A percentile compares a stretch with the other conserved stretches of the same genome.
phyloP scores from a whole-genome alignment of 1,140 invertebrate species.

The Paraescarpia echinospica region DNA sequence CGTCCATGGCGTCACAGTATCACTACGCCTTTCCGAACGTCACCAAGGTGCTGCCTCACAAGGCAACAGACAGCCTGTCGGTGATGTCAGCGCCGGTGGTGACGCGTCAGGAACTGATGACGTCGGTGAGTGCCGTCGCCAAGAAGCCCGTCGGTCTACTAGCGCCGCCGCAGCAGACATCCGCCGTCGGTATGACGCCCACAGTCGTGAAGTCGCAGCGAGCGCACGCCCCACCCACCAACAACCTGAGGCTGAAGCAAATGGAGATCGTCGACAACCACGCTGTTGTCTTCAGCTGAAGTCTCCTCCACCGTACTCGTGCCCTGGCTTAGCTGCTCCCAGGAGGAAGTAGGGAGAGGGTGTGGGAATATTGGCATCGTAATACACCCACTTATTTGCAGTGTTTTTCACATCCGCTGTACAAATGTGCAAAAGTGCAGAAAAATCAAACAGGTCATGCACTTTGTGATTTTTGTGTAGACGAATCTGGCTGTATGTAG shows the following conservation, averaged over 20 bases:
- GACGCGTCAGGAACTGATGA: conserved; percentile 31
- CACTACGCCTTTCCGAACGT: conserved; percentile 26
- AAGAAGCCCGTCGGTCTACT: conserved; percentile 26
- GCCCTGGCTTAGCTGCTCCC: not conserved
- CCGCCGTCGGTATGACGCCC: conserved; percentile 20
- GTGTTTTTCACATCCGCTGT: not conserved
- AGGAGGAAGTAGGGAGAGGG: not conserved
- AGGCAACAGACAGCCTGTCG: conserved; percentile 37
- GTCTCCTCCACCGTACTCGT: not conserved
- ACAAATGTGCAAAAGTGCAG: not conserved
- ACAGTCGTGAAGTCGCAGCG: conserved; percentile 41
- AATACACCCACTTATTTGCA: not conserved
- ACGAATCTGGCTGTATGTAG: not conserved
- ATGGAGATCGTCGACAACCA: conserved; percentile 47
- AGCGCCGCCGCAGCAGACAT: not conserved
- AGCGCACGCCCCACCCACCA: conserved; percentile 39
- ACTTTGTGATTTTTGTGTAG: not conserved
- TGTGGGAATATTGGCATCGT: not conserved
- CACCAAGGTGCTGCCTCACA: conserved; percentile 25
- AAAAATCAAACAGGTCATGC: not conserved
- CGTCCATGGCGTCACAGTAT: not conserved
- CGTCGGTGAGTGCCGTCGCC: not conserved
- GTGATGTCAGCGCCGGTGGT: conserved; percentile 51
- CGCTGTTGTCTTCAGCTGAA: conserved; percentile 45
- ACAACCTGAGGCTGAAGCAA: conserved; percentile 34